A percentile compares a stretch with the other conserved stretches of the same genome.
Evolutionary conservation across 2,113 vertebrate species (phyloP).

Genomic region (Puntigrus tetrazona): DNA sequence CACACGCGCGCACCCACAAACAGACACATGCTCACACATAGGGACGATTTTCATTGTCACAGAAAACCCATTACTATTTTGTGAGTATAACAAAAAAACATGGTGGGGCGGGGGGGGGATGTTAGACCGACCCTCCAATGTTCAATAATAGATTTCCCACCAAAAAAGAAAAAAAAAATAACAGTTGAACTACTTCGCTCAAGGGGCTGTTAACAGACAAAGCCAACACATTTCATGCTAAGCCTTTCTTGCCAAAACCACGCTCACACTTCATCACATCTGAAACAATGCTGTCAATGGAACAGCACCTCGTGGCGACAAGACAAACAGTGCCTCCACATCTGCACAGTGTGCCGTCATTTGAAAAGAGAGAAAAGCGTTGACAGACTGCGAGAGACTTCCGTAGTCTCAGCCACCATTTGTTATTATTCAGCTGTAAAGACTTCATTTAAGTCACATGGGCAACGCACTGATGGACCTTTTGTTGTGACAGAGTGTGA

Average conservation of each 20-base stretch:
- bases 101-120: neutral
- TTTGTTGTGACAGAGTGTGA: constrained; percentile 16
- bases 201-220: constrained; percentile 37
- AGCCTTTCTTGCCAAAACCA: constrained; percentile 19
- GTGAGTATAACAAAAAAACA: neutral
- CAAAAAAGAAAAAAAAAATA: constrained; percentile 7
- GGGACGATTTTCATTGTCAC: neutral
- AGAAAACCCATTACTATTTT: constrained; percentile 10
- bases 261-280: constrained; percentile 16
- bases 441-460: constrained; percentile 31
- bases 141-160: constrained; percentile 32
- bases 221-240: constrained; percentile 50
- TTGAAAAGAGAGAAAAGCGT: neutral
- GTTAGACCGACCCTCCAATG: neutral
- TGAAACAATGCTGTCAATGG: constrained; percentile 25
- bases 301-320: constrained; percentile 16
- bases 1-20: neutral
- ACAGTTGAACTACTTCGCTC: constrained; percentile 6
- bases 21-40: neutral
- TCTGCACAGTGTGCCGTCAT: constrained; percentile 15
- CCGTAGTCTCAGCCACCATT: neutral
- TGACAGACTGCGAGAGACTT: constrained; percentile 35
- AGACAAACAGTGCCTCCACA: constrained; percentile 45
- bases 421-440: constrained; percentile 38
- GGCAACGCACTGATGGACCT: neutral